These are phyloP conservation scores for Tiliqua scincoides DNA, from an alignment of 2,113 vertebrate genomes.

Conservation along the genomic window DNA sequence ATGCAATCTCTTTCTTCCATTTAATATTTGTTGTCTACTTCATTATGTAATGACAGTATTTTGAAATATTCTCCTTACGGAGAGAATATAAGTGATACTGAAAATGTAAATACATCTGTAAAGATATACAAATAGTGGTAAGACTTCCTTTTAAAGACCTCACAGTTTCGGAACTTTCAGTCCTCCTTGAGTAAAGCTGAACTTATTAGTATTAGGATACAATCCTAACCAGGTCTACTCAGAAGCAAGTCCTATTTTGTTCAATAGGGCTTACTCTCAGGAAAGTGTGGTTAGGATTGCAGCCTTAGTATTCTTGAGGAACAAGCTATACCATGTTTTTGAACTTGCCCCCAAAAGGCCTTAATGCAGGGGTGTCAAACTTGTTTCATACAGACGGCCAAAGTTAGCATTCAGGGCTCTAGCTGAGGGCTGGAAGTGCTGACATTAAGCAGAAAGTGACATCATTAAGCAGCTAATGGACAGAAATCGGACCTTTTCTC, in stretches of 20 bases:
- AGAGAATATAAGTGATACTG: conserved; percentile 11
- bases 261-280: too few relatives aligned
- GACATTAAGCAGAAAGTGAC: too few relatives aligned
- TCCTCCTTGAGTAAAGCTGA: conserved; percentile 28
- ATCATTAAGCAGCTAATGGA: too few relatives aligned
- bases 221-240: too few relatives aligned
- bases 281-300: too few relatives aligned
- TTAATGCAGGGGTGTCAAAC: too few relatives aligned
- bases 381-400: too few relatives aligned
- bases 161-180: conserved; percentile 22
- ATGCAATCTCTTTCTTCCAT: background rate
- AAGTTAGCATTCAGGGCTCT: too few relatives aligned
- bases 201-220: conserved; percentile 37
- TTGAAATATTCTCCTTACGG: conserved; percentile 20
- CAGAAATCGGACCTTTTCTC: too few relatives aligned
- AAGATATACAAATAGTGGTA: background rate
- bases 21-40: conserved; percentile 24
- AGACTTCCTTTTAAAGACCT: conserved; percentile 15
- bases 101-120: background rate
- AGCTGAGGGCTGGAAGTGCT: too few relatives aligned
- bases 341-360: conserved; percentile 2
- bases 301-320: background rate
- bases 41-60: conserved; percentile 40
- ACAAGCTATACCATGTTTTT: background rate
- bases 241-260: too few relatives aligned